Base-by-base conservation (phyloP, 1,140 invertebrate genomes). In the Platorchestia sp. region DNA sequence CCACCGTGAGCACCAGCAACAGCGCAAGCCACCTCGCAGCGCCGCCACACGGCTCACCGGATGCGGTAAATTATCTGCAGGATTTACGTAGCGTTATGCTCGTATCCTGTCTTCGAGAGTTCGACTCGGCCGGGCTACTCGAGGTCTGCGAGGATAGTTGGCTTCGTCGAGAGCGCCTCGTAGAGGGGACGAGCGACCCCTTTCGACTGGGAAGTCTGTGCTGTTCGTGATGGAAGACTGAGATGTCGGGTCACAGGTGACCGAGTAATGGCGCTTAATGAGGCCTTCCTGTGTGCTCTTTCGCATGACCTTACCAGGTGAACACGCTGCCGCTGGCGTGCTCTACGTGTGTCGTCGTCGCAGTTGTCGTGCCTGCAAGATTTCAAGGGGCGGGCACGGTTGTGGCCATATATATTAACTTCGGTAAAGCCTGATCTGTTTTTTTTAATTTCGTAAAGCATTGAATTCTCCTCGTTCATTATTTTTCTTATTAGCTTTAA, bases 11-110 rank as follows among this genome's bases (percentile, higher is more conserved):
- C 87, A 89, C n/a, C 5, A 89, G 87, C 41, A 14, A 16, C 53
- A 89, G 14, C 87, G 14, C n/a, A 22, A 42, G n/a, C 41, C 87
- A 42, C 5, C 87, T 43, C 19, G 44, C 6, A 45, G 45, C 91
- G 91, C 91, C 91, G 91, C 91, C 91, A 93, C 91, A 45, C 45
- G 91, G 91, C 91, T 93, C 43, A 93, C 36, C 91, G 91, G 91
- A 93, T 93, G 91, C 40, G 91, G 91, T 93, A 93, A 93, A 93
- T 93, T 93, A 93, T 93, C 91, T 93, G 91, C 91, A 93, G 91
- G 91, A 93, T 93, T 93, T 93, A 93, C 91, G 43, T 93, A 93
- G 91, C 45, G 91, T 93, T 47, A 93, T 93, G 91, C 91, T 93
- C 91, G 91, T 93, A 93, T 93, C 91, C 91, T 93, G 91, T 45